These are phyloP conservation scores for Nomada hirtipes DNA, from an alignment of 2,888 invertebrate genomes.

Conservation along the genomic window DNA sequence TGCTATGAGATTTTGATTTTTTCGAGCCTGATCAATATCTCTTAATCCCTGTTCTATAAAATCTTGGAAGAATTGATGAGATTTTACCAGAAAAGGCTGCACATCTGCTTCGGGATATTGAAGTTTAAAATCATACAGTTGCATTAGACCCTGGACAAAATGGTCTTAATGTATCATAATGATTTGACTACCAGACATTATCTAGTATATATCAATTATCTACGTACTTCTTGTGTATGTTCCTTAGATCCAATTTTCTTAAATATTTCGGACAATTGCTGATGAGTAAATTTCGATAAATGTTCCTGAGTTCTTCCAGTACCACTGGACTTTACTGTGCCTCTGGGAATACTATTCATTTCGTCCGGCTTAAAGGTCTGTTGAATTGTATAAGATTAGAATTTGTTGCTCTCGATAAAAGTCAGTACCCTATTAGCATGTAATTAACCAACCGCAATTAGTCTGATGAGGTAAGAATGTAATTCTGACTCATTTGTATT, in stretches of 20 bases:
- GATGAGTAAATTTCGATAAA: slow-evolving; percentile 92
- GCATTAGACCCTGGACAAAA: slow-evolving; percentile 88
- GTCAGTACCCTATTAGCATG: not conserved
- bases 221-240: slow-evolving; percentile 87
- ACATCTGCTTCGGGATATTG: slow-evolving; percentile 93
- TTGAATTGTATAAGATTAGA: slow-evolving; percentile 42
- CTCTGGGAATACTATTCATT: slow-evolving; percentile 76
- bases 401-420: not conserved
- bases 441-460: slow-evolving; percentile 88
- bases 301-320: slow-evolving; percentile 84
- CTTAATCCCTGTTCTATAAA: slow-evolving; percentile 92
- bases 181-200: not conserved
- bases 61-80: slow-evolving; percentile 94
- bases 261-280: slow-evolving; percentile 94
- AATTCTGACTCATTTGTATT: slow-evolving; percentile 94
- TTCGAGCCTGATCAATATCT: slow-evolving; percentile 85
- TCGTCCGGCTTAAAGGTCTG: slow-evolving; percentile 85
- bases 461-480: slow-evolving; percentile 92
- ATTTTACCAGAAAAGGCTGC: slow-evolving; percentile 93
- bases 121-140: slow-evolving; percentile 91
- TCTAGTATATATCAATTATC: not conserved
- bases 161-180: not conserved
- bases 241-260: slow-evolving; percentile 96
- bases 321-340: slow-evolving; percentile 73
- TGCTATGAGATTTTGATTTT: slow-evolving; percentile 78